Evolutionary conservation across 2,888 invertebrate species (phyloP).

Genomic region (Epinotia ramella): DNA sequence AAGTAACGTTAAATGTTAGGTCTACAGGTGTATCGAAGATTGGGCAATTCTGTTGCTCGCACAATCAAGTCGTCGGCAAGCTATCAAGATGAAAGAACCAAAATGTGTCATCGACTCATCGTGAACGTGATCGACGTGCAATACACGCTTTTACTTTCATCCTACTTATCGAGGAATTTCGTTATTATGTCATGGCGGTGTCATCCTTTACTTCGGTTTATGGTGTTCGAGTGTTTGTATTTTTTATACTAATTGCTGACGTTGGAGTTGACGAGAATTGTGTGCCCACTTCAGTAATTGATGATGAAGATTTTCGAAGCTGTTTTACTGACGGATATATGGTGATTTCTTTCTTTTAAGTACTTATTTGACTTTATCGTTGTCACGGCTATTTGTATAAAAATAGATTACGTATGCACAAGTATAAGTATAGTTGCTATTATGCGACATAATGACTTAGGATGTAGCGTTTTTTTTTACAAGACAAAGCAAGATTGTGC

Average conservation of each 20-base stretch:
- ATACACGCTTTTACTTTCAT: conserved; percentile 44
- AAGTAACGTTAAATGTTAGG: background rate
- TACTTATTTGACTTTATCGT: background rate
- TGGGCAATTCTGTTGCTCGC: background rate
- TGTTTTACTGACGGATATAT: background rate
- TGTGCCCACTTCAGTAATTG: conserved; percentile 2
- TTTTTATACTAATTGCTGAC: conserved; percentile 25
- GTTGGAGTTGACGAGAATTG: conserved; percentile 11
- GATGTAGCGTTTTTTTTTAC: too few species aligned
- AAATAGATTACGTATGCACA: background rate
- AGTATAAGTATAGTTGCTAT: background rate
- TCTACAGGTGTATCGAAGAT: conserved; percentile 17
- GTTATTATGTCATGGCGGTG: conserved; percentile 40
- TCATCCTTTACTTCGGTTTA: conserved; percentile 28
- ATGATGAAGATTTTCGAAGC: conserved; percentile 1
- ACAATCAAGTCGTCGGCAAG: conserved; percentile 22
- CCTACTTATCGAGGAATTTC: conserved; percentile 42
- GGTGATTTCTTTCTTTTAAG: background rate
- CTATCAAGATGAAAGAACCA: conserved; percentile 28
- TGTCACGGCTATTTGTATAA: background rate
- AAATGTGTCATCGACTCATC: conserved; percentile 43
- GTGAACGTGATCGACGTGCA: conserved; percentile 36
- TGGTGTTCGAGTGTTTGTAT: conserved; percentile 24
- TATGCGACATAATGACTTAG: too few species aligned
- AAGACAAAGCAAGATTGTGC: too few species aligned